phyloP scores from a whole-genome alignment of 92 coral and sea anemone species.

The Ricordea florida region DNA sequence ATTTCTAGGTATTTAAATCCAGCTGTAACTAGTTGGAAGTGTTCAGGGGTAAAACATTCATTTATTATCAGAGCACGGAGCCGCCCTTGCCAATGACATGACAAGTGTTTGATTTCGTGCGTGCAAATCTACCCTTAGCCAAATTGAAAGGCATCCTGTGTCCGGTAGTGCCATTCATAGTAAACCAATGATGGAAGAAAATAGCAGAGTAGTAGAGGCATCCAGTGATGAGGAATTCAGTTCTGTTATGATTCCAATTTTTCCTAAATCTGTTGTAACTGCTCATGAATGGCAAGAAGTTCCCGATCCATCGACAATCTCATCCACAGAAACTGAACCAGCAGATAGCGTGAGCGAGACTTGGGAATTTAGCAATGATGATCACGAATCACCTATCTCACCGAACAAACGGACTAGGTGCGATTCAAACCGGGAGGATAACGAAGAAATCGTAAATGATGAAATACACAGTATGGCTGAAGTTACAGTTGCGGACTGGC shows the following conservation, averaged over 20 bases:
- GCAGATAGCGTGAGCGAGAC: not conserved
- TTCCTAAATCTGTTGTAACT: not conserved
- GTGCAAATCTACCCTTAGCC: too few relatives aligned
- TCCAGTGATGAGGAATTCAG: not conserved
- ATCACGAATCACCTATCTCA: not conserved
- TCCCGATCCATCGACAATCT: too few relatives aligned
- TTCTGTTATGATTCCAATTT: not conserved
- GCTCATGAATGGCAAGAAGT: too few relatives aligned
- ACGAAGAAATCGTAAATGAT: not conserved
- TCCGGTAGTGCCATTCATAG: not conserved
- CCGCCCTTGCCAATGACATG: too few relatives aligned
- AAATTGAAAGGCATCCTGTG: not conserved
- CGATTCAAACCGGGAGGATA: not conserved
- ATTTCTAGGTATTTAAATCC: too few relatives aligned
- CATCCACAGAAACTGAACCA: not conserved
- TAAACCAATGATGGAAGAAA: not conserved
- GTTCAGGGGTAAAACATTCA: too few relatives aligned
- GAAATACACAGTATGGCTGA: conserved; percentile 11
- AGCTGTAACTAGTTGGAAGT: too few relatives aligned
- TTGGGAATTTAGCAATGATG: not conserved
- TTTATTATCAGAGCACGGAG: too few relatives aligned
- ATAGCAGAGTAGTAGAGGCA: too few relatives aligned
- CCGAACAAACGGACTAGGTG: not conserved
- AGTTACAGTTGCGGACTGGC: conserved; percentile 17
- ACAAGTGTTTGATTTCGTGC: too few relatives aligned